Conservation (phyloP, 2,888 invertebrate species). For the Uloborus plumipes region DNA sequence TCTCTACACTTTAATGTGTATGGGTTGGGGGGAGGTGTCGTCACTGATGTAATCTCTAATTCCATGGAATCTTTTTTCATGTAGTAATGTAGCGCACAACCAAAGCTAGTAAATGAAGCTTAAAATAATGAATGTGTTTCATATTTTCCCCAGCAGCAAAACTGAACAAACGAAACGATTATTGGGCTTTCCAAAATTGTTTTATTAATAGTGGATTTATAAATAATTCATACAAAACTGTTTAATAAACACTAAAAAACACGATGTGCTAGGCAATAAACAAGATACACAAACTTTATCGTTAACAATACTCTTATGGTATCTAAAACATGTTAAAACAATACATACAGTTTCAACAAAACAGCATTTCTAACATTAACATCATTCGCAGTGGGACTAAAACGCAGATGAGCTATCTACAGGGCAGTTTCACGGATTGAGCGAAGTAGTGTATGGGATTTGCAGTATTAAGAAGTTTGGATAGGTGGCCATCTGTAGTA, state of each 20-base stretch:
- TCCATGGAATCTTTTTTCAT: no score
- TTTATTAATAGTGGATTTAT: constrained; percentile 51
- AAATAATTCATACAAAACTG: constrained; percentile 58
- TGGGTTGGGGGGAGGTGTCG: no score
- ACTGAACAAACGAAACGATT: neutral
- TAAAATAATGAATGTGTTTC: no score
- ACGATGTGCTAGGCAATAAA: constrained; percentile 37
- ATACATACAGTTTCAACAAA: constrained; percentile 27
- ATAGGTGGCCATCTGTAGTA: no score
- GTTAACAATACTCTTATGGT: constrained; percentile 35
- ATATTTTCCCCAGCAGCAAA: no score
- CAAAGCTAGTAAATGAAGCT: no score
- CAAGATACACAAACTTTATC: constrained; percentile 49
- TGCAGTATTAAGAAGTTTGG: no score
- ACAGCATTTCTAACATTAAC: constrained; percentile 56
- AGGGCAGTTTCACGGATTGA: constrained; percentile 19
- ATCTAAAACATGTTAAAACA: constrained; percentile 40
- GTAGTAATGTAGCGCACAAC: no score
- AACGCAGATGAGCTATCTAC: constrained; percentile 40
- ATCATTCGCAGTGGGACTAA: constrained; percentile 19
- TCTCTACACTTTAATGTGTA: no score
- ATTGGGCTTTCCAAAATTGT: constrained; percentile 41
- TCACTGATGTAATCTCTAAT: no score
- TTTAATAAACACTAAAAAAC: constrained; percentile 49
- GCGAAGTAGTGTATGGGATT: neutral